Base-by-base conservation (phyloP, 2,797 vertebrate genomes). In the Alca torda region DNA sequence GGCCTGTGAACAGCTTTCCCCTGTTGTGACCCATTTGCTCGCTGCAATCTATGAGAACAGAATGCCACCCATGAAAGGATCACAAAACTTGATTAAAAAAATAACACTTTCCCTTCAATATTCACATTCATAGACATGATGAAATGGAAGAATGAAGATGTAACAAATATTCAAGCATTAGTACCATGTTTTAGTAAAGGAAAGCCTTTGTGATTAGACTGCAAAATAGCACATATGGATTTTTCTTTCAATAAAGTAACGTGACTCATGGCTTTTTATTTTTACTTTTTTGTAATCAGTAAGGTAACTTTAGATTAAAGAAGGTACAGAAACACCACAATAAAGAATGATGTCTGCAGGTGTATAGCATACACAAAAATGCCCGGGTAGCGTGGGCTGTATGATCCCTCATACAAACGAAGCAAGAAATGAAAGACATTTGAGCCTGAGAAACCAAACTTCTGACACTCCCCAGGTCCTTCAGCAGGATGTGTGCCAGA, bases 401-500 rank as follows among this genome's bases (percentile, higher is more conserved):
- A 37, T n/a, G 31, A 88, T 59, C 50, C 31, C 9, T 64, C 45
- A 76, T 21, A 56, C 41, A 84, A 90, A 87, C 54, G 41, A 89
- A 54, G 59, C 53, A 90, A 78, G 76, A 81, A 88, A 64, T 41
- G 46, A 28, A 87, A 87, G 84, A 90, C 28, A 51, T 23, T 48
- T 65, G 81, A 92, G 54, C 21, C 59, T 35, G 51, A 88, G 87
- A 88, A 94, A 67, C 26, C 65, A 68, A 87, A 57, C 21, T 84
- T 78, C 28, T 91, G 96, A 94, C 37, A 79, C 60, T 95, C 73
- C 53, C 83, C 93, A 96, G 87, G 77, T 92, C 63, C 77, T 83
- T 63, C 87, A 77, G 70, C 56, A 89, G 74, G 85, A 93, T 61
- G 54, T 61, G 16, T 83, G 72, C 83, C 93, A 96, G 91, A 95